These are phyloP conservation scores for Drepanosiphum platanoidis DNA, from an alignment of 2,888 invertebrate species.

Conservation along the genomic window DNA sequence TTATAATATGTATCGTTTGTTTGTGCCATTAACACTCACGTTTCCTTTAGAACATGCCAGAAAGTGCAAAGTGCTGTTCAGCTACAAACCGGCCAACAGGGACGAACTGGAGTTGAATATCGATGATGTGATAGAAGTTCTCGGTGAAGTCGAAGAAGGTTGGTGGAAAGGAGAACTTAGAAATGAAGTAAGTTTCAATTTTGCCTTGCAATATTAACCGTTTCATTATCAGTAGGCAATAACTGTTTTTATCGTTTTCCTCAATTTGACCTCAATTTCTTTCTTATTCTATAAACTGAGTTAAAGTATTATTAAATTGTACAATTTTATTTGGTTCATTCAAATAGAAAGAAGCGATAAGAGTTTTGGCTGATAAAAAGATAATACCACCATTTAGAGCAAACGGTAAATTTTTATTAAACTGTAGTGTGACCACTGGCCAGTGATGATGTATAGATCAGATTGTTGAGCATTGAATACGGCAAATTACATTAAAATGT, in stretches of 20 bases:
- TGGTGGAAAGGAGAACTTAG: slow-evolving; percentile 90
- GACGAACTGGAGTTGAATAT: slow-evolving; percentile 90
- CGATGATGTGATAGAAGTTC: slow-evolving; percentile 89
- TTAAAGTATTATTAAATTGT: no score
- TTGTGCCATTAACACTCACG: neutral
- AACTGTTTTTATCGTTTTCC: neutral
- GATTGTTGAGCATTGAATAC: no score
- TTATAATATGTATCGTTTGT: neutral
- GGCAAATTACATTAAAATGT: no score
- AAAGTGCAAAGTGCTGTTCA: slow-evolving; percentile 83
- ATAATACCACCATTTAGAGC: no score
- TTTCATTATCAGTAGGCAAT: neutral
- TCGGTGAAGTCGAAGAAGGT: slow-evolving; percentile 92
- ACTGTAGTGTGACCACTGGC: no score
- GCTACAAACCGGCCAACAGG: slow-evolving; percentile 91
- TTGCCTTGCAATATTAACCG: neutral
- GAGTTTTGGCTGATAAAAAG: no score
- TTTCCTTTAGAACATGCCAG: slow-evolving; percentile 41
- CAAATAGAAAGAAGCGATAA: no score
- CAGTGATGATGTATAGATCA: no score
- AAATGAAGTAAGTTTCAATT: slow-evolving; percentile 71
- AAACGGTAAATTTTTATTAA: no score
- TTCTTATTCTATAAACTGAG: no score
- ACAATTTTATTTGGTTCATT: no score
- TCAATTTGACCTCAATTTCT: neutral